phyloP scores from a whole-genome alignment of 2,113 vertebrate species.

The Excalfactoria chinensis region DNA sequence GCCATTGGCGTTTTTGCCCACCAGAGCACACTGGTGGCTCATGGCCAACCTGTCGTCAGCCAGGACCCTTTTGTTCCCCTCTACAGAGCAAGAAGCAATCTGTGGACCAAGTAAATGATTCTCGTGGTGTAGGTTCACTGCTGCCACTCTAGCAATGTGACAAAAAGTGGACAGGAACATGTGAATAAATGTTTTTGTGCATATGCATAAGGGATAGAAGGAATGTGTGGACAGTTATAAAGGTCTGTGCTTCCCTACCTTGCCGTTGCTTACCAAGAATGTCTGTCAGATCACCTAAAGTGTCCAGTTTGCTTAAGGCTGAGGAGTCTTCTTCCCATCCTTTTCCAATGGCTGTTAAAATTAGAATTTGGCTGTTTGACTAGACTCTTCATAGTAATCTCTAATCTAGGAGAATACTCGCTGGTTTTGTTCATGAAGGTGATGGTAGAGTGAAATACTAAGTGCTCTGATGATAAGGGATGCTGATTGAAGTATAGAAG shows the following conservation, averaged over 20 bases:
- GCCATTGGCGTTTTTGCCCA: too few relatives aligned
- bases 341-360: background rate
- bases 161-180: background rate
- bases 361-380: background rate
- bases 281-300: background rate
- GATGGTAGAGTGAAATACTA: background rate
- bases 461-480: background rate
- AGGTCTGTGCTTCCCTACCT: background rate
- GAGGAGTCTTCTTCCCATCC: background rate
- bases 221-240: background rate
- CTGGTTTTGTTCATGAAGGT: background rate
- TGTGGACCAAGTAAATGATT: background rate
- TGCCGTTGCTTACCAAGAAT: background rate
- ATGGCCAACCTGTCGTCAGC: too few relatives aligned
- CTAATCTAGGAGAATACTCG: background rate
- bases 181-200: background rate
- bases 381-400: background rate
- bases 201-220: background rate
- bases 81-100: background rate
- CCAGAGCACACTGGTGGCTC: too few relatives aligned
- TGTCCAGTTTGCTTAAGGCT: background rate
- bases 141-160: background rate
- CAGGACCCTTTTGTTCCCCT: too few relatives aligned
- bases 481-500: background rate
- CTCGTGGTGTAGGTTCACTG: background rate